Evolutionary conservation across 2,888 invertebrate genomes (phyloP).

Genomic region (Eupithecia tripunctaria): DNA sequence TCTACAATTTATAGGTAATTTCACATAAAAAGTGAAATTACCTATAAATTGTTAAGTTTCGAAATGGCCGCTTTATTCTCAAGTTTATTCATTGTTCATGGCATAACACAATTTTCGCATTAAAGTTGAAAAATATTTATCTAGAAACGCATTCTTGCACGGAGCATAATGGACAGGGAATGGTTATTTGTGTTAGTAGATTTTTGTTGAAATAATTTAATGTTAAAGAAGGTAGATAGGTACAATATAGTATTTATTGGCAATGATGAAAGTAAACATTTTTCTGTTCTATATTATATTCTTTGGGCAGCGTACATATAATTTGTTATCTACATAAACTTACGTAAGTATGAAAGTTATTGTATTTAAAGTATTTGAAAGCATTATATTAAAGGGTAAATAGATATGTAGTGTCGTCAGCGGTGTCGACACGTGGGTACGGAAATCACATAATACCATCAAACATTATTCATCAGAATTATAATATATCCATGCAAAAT

Average conservation of each 20-base stretch:
- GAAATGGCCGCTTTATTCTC: constrained; percentile 37
- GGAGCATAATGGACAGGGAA: constrained; percentile 59
- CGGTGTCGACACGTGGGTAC: too few species aligned
- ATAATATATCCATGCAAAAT: too few species aligned
- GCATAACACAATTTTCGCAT: constrained; percentile 64
- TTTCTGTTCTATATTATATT: too few species aligned
- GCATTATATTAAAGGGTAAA: too few species aligned
- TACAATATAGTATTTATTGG: not conserved
- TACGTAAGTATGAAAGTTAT: too few species aligned
- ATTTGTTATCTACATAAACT: too few species aligned
- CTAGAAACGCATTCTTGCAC: constrained; percentile 53
- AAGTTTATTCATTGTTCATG: constrained; percentile 40
- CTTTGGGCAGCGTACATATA: too few species aligned
- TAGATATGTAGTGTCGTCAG: too few species aligned
- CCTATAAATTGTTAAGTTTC: constrained; percentile 25
- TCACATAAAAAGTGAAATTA: constrained; percentile 12
- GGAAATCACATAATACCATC: too few species aligned
- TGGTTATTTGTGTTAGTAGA: constrained; percentile 58
- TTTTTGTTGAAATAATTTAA: constrained; percentile 24
- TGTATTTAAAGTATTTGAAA: too few species aligned
- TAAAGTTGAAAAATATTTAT: constrained; percentile 64
- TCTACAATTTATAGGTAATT: constrained; percentile 1
- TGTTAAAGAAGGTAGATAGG: not conserved
- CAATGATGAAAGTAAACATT: too few species aligned
- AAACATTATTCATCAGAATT: too few species aligned